A percentile compares a stretch with the other conserved stretches of the same genome.
phyloP scores from a whole-genome alignment of 2,113 vertebrate genomes.

The Chrysochloris asiatica region DNA sequence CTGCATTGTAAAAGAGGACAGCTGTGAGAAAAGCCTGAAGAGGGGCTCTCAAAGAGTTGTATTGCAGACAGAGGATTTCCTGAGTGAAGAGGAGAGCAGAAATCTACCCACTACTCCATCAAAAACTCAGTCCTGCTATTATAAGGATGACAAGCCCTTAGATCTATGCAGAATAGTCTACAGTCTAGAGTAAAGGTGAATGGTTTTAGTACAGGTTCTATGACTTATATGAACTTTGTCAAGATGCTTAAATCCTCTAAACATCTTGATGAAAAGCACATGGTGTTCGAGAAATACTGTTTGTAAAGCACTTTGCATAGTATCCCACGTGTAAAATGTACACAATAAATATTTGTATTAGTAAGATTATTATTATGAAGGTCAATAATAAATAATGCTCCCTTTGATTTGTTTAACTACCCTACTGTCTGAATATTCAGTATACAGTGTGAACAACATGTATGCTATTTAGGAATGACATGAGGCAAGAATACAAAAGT shows the following conservation, averaged over 20 bases:
- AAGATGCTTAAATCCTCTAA: background rate
- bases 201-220: background rate
- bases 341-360: background rate
- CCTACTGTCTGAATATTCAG: background rate
- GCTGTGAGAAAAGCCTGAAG: background rate
- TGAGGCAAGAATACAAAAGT: background rate
- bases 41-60: background rate
- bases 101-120: background rate
- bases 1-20: background rate
- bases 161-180: background rate
- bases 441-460: background rate
- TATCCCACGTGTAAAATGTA: background rate
- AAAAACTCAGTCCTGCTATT: background rate
- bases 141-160: background rate
- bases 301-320: background rate
- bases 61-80: background rate
- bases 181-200: background rate
- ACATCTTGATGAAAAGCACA: background rate
- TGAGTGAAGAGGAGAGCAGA: background rate
- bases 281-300: background rate
- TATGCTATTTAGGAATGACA: background rate
- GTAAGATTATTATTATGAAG: background rate
- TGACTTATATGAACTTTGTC: background rate
- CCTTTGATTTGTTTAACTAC: background rate
- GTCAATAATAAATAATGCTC: background rate